Base-by-base conservation (phyloP, 2,797 vertebrate genomes). In the Catharus ustulatus region DNA sequence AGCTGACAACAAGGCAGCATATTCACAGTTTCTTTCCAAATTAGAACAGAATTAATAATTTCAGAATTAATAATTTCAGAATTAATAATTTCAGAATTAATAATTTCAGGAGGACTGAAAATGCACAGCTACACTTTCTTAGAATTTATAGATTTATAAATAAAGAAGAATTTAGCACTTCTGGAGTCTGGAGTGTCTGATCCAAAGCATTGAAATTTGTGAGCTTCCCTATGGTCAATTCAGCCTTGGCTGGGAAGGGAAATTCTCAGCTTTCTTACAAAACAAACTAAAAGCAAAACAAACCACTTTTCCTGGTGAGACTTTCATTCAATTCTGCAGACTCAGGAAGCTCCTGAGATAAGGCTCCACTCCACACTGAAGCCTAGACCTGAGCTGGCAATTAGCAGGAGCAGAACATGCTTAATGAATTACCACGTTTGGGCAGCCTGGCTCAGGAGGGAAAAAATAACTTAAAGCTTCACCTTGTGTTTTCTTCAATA, bases 241-340 rank as follows among this genome's bases (percentile, higher is more conserved):
- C 55, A 95, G 87, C 45, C 75, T 59, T 64, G 94, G 88, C 95
- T 96, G 93, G 93, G 95, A 96, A 95, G 93, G 96, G 94, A 96
- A 96, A 95, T 84, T 95, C 93, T 91, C 93, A 93, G 96, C 95
- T 96, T 95, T 96, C 95, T 95, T 96, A 91, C 88, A 96, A 96
- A 95, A 96, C 95, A 95, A 96, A 84, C 90, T 21, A 59, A 88
- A 94, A 96, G 83, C 94, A 96, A 95, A 96, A 96, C 95, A 96
- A 96, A 74, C 90, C 90, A 84, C 94, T 96, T 95, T 96, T 96
- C 94, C 94, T 96, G 96, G 95, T 96, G 93, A 96, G 96, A 96
- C 94, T 91, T 95, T 95, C 94, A 96, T 96, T 96, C 93, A 96
- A 95, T 96, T 90, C 86, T 93, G 80, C 93, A 96, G 94, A 95